Base-by-base conservation (phyloP, 1,140 invertebrate species). In the Cyphomyrmex costatus region DNA sequence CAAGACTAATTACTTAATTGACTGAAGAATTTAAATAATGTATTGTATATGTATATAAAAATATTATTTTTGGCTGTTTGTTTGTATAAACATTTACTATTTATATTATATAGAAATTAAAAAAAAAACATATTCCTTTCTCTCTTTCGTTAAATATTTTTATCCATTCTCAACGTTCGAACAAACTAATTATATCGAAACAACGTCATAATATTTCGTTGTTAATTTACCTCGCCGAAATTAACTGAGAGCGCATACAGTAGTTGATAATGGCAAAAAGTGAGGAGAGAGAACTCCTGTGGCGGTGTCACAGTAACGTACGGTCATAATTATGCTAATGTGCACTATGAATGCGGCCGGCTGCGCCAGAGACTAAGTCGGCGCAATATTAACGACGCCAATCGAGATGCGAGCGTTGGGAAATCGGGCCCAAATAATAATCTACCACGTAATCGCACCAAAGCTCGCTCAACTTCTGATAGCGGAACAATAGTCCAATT, bases 311-410 rank as follows among this genome's bases (percentile, higher is more conserved):
- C 65, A 42, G 51, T 58, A 86, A 77, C 56, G 12, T 74, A 53
- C 77, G 21, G 66, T 84, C 74, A 89, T 86, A 86, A 88, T 73
- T 78, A 84, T 89, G 88, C 85, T 89, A 89, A 90, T 89, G 73
- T 73, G 36, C 73, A 73, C 65, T 61, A 33, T 61, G 42, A 84
- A 73, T 46, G 42, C 21, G 61, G 56, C n/a, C 12, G 63, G 10
- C 12, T 21, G 12, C n/a, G 30, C 30, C 30, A 8, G 76, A 80
- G 61, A 68, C 16, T 78, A 83, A 89, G 88, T 78, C 14, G 33
- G 51, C 0, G 46, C 83, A 60, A 58, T 89, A 89, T 89, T 86
- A 89, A 89, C 36, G 33, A 78, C 10, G 53, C 46, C 60, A 74
- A 87, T 87, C 24, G 53, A 24, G 68, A 79, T 61, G 21, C 16